Conservation (phyloP, 2,797 vertebrate genomes). For the Heliangelus exortis region DNA sequence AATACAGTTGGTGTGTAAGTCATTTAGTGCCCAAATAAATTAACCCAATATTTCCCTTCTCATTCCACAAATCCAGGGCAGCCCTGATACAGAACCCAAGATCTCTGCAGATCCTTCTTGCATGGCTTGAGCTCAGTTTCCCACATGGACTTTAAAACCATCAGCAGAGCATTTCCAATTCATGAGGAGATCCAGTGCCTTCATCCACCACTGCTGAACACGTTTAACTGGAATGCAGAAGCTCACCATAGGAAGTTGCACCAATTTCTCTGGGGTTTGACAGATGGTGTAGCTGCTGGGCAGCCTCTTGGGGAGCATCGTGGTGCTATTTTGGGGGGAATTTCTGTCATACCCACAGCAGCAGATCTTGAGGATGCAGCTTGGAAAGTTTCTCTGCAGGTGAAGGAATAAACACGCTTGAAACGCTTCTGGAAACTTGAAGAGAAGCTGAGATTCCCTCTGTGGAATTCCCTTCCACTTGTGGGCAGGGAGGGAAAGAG, state of each 20-base stretch:
- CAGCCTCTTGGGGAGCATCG: background rate
- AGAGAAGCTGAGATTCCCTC: background rate
- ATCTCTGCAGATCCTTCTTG: background rate
- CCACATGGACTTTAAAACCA: background rate
- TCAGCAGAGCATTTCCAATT: background rate
- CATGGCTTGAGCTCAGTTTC: background rate
- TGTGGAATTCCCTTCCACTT: too few relatives aligned
- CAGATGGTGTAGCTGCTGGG: rapidly evolving
- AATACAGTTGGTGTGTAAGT: background rate
- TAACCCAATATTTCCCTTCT: background rate
- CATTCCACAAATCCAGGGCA: background rate
- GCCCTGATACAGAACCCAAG: rapidly evolving
- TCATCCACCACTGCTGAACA: background rate
- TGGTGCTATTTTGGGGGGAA: rapidly evolving
- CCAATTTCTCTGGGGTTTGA: background rate
- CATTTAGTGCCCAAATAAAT: background rate
- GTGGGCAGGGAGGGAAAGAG: rapidly evolving
- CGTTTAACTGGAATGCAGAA: rapidly evolving
- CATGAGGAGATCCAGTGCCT: background rate
- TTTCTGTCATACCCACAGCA: background rate
- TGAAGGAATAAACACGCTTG: background rate
- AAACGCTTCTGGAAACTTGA: background rate
- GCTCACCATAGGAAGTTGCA: background rate
- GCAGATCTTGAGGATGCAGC: background rate
- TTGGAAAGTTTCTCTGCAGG: background rate